Evolutionary conservation across 2,113 vertebrate species (phyloP).

Genomic region (Mobula hypostoma): DNA sequence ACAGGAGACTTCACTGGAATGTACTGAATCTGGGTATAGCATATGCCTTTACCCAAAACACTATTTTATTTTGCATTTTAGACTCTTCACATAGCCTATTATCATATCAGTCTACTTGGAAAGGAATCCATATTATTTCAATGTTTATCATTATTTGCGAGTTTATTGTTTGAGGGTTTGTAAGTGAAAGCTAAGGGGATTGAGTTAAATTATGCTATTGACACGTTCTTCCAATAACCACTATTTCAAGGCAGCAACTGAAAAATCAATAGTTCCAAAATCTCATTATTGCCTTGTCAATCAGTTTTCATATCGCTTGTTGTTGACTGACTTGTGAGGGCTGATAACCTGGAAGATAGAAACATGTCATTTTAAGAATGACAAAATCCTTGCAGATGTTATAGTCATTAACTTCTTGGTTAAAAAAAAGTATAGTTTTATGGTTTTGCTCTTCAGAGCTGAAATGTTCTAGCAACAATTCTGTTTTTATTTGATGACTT

Average conservation of each 20-base stretch:
- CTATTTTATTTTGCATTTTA: neutral
- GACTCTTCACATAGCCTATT: neutral
- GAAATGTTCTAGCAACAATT: no score
- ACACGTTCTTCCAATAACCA: neutral
- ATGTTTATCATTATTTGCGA: neutral
- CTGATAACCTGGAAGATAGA: neutral
- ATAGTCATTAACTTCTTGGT: neutral
- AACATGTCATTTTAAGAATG: neutral
- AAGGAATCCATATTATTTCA: neutral
- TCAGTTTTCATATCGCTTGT: neutral
- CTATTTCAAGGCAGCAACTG: neutral
- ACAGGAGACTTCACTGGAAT: no score
- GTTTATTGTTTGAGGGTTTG: neutral
- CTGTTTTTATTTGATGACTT: neutral
- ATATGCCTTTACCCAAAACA: neutral
- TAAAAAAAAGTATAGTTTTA: neutral
- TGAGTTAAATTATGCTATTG: neutral
- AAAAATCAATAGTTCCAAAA: neutral
- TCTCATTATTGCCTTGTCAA: neutral
- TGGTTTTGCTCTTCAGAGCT: neutral
- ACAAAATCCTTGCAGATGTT: neutral
- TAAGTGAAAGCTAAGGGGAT: conserved; percentile 11
- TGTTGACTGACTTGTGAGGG: neutral
- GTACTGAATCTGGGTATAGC: neutral
- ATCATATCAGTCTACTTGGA: neutral